Evolutionary conservation across 1,140 invertebrate genomes (phyloP).

Genomic region (Drosophila miranda): DNA sequence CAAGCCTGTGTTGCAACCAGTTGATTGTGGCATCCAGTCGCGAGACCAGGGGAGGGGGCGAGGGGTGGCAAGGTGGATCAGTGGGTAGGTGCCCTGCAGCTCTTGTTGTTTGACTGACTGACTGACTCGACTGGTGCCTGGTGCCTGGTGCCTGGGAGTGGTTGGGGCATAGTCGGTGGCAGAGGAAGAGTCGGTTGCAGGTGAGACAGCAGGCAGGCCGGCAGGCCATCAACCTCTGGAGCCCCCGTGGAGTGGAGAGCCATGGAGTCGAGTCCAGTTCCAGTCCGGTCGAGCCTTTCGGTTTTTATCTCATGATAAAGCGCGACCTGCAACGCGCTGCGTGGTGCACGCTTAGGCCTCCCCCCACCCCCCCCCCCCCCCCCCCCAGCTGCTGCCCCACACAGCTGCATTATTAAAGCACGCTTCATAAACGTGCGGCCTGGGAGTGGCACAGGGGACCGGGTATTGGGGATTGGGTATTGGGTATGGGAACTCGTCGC

Average conservation of each 20-base stretch:
- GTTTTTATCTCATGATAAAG: conserved; percentile 76
- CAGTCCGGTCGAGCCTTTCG: conserved; percentile 24
- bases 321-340: conserved; percentile 74
- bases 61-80: conserved; percentile 10
- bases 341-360: conserved; percentile 41
- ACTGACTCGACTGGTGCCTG: conserved; percentile 31
- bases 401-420: conserved; percentile 56
- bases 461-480: too few relatives aligned
- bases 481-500: conserved; percentile 14
- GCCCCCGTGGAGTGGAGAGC: neutral
- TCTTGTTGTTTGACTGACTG: conserved; percentile 56
- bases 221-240: conserved; percentile 16
- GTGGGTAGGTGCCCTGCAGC: conserved; percentile 45
- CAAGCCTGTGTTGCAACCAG: conserved; percentile 66
- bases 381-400: neutral
- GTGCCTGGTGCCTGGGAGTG: neutral
- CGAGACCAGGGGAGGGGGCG: neutral
- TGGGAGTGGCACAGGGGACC: neutral
- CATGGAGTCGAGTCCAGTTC: neutral
- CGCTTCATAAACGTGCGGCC: conserved; percentile 56
- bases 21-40: conserved; percentile 64
- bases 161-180: neutral
- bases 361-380: conserved; percentile 24
- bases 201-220: conserved; percentile 35
- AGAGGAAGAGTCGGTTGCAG: conserved; percentile 10